Evolutionary conservation across 35 echinoderm and acorn worm species (phyloP), one percentile per base, ranked within the genome.

Genomic region (Chiridota heheva): DNA sequence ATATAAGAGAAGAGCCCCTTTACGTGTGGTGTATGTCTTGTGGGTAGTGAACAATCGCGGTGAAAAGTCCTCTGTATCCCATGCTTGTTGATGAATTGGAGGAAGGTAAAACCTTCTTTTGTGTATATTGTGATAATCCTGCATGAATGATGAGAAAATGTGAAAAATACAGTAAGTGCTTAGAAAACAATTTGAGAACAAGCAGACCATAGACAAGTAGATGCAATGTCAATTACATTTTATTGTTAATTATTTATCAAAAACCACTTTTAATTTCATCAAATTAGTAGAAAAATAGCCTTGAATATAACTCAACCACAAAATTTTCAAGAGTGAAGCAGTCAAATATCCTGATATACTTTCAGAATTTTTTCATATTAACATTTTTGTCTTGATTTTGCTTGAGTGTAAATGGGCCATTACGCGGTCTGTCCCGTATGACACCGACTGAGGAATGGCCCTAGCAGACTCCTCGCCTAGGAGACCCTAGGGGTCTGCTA

Each of bases 121-220:
- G 22, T 80, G 80, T 28, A 98, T 88, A 55, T 98, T 98, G 76
- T 92, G 78, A 48, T 98, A 98, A 82, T 91, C 95, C 95, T 92
- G 80, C 2, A 69, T 37, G 59, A 67, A 41, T 37, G 18, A 57
- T 12, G 27, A 39, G 15, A 65, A n/a, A n/a, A 12, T 8, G 47
- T n/a, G n/a, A 51, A 12, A 12, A 51, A 51, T 2, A 2, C 5
- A 28, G 15, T 29, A 31, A 29, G 18, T 65, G 20, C 18, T 35
- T 65, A 31, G 20, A 26, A 61, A 6, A 4, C 32, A 20, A 61
- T 61, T 6, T 26, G 20, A 6, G 4, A 20, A 30, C 20, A 3
- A 6, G 4, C 58, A 6, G 32, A 6, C 3, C 32, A 61, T 6
- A 30, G 32, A 61, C 20, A 7, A 4, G 5, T 65, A 7, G 3